Conservation (phyloP, 1,140 invertebrate genomes). For the Trigoniulus corallinus region DNA sequence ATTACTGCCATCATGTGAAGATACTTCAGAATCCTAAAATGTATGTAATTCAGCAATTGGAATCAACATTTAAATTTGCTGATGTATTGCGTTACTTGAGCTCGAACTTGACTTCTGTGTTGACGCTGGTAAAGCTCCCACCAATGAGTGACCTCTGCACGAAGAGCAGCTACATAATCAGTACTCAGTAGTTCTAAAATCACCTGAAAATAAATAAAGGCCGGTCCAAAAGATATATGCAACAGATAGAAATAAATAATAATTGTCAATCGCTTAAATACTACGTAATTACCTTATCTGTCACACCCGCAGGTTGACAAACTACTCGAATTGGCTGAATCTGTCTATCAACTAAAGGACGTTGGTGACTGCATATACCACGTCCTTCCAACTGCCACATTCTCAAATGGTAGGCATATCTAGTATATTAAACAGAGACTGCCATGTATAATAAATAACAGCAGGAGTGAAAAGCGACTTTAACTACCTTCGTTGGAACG, state of each 20-base stretch:
- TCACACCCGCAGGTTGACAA: slow-evolving; percentile 67
- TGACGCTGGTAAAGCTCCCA: slow-evolving; percentile 43
- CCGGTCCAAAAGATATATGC: neutral
- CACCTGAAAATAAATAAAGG: slow-evolving; percentile 30
- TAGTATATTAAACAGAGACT: slow-evolving; percentile 13
- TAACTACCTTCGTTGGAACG: slow-evolving; percentile 60
- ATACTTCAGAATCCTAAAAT: too few species aligned
- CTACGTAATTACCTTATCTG: slow-evolving; percentile 27
- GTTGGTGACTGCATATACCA: slow-evolving; percentile 48
- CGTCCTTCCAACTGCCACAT: slow-evolving; percentile 66
- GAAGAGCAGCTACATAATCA: slow-evolving; percentile 72
- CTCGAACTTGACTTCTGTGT: neutral
- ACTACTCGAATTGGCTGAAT: slow-evolving; percentile 47
- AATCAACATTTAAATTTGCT: too few species aligned
- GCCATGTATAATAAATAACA: neutral
- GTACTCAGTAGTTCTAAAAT: slow-evolving; percentile 53
- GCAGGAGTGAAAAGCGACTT: slow-evolving; percentile 12
- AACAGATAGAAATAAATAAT: slow-evolving; percentile 1
- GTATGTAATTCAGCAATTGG: too few species aligned
- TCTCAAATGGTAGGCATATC: slow-evolving; percentile 68
- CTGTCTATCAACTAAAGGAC: slow-evolving; percentile 36
- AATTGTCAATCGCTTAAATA: too few species aligned
- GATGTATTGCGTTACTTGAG: too few species aligned
- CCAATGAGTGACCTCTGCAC: slow-evolving; percentile 87
- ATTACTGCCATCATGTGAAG: too few species aligned